Conservation (phyloP, 2,113 vertebrate species). For the Callorhinus ursinus region DNA sequence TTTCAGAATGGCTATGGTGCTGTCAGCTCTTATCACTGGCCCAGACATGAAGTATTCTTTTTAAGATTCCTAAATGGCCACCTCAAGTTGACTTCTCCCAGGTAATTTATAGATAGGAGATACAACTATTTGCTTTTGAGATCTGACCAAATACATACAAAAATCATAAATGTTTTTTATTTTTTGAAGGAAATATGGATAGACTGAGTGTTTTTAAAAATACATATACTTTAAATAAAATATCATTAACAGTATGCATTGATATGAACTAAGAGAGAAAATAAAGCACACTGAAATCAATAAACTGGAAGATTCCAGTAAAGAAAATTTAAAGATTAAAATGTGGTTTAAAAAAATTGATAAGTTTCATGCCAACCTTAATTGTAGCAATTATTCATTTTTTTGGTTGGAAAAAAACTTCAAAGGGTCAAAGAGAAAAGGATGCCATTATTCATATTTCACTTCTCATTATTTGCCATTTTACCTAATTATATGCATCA, state of each 20-base stretch:
- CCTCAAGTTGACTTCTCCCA: neutral
- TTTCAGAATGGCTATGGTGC: neutral
- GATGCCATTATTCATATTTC: constrained; percentile 61
- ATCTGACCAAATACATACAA: neutral
- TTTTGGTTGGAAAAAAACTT: constrained; percentile 38
- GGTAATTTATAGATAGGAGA: neutral
- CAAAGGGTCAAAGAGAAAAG: constrained; percentile 1
- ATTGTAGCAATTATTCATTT: constrained; percentile 20
- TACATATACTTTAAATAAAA: neutral
- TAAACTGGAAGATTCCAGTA: neutral
- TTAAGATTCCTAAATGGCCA: neutral
- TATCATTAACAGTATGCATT: neutral
- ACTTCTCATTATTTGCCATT: constrained; percentile 68
- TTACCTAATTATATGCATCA: constrained; percentile 49
- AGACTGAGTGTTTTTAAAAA: neutral
- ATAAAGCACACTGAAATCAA: neutral
- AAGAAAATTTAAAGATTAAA: constrained; percentile 40
- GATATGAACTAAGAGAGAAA: constrained; percentile 37
- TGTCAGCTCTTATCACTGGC: neutral
- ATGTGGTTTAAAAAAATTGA: neutral
- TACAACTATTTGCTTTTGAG: neutral
- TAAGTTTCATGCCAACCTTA: neutral
- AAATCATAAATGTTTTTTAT: neutral
- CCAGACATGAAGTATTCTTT: neutral
- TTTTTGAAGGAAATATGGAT: neutral